Percentiles rank a stretch among this genome's conserved stretches.
Conservation (phyloP, 2,113 vertebrate genomes). For the Amazona vittata region DNA sequence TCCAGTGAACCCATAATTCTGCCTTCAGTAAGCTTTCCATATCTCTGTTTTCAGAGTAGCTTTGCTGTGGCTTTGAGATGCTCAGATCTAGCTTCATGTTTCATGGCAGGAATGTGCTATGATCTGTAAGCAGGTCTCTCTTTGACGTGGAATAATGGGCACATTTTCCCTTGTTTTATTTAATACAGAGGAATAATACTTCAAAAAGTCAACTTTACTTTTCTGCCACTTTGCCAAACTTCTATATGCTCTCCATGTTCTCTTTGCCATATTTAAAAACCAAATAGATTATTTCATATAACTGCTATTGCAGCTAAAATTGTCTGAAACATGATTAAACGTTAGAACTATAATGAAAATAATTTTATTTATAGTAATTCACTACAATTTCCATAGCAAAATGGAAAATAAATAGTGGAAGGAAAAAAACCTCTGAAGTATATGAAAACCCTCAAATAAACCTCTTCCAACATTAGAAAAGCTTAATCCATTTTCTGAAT, state of each 20-base stretch:
- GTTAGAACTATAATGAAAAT: background rate
- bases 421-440: background rate
- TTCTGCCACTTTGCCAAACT: background rate
- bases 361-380: background rate
- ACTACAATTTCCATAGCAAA: background rate
- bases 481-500: background rate
- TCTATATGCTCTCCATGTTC: background rate
- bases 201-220: background rate
- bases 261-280: background rate
- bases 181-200: background rate
- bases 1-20: background rate
- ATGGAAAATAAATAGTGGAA: background rate
- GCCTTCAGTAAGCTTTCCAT: background rate
- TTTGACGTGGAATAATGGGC: background rate
- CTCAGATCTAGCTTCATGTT: background rate
- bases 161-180: background rate
- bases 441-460: background rate
- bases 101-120: background rate
- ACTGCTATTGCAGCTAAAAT: background rate
- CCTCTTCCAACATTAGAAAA: background rate
- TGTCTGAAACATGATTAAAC: background rate
- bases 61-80: background rate
- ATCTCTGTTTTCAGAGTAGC: background rate
- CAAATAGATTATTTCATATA: background rate
- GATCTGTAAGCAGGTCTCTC: background rate